phyloP scores from a whole-genome alignment of 1,140 invertebrate species.

The Pachyrhynchus sulphureomaculatus region DNA sequence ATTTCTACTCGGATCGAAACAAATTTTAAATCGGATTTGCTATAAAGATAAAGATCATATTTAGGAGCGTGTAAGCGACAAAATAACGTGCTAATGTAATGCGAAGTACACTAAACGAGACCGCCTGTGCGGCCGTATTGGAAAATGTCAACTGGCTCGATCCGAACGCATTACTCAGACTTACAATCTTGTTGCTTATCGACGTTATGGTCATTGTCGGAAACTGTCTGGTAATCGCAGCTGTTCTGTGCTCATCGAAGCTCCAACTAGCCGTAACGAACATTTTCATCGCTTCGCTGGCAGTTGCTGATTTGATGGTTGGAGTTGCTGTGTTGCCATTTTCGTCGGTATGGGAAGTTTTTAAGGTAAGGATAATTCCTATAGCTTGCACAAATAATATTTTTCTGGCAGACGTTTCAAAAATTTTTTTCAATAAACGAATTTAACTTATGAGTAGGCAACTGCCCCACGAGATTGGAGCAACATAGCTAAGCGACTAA shows the following conservation, averaged over 20 bases:
- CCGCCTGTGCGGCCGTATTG: slow-evolving; percentile 71
- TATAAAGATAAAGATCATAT: not conserved
- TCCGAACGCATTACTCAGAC: slow-evolving; percentile 68
- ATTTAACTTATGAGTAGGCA: no score
- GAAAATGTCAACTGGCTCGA: slow-evolving; percentile 77
- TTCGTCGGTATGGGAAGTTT: slow-evolving; percentile 86
- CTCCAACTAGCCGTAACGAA: slow-evolving; percentile 86
- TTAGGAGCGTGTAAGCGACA: not conserved
- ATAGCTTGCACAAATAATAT: no score
- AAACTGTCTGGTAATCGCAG: slow-evolving; percentile 88
- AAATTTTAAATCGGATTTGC: not conserved
- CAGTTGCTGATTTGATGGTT: slow-evolving; percentile 88
- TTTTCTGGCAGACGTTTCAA: no score
- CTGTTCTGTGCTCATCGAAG: slow-evolving; percentile 85
- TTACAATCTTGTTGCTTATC: slow-evolving; percentile 77
- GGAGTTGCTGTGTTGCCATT: slow-evolving; percentile 89
- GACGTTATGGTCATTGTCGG: slow-evolving; percentile 85
- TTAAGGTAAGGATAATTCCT: slow-evolving; percentile 78
- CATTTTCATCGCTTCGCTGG: slow-evolving; percentile 91
- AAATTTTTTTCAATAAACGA: no score
- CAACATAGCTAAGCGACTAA: no score
- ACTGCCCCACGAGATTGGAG: no score
- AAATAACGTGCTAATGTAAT: slow-evolving; percentile 36
- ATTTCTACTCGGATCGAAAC: no score
- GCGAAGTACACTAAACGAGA: slow-evolving; percentile 63